Evolutionary conservation across 53 echinoderm and acorn worm species (phyloP), one percentile per base, ranked within the genome.

Genomic region (Luidia sarsii): DNA sequence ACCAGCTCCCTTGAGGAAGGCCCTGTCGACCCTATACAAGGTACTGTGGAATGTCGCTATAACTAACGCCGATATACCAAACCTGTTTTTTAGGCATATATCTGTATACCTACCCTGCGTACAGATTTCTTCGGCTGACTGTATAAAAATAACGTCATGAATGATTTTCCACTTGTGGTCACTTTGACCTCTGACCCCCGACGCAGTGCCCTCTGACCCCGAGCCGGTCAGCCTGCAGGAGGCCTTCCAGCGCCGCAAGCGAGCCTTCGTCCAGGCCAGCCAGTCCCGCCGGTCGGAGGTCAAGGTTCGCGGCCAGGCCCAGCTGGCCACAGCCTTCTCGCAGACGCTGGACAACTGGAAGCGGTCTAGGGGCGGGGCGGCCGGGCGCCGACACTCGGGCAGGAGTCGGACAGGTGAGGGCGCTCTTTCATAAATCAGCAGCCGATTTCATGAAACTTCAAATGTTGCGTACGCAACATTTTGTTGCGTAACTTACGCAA

Each of bases 341-440:
- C 69, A 81, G 79, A 94, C 88, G 1, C 55, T 94, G 36, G 83
- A 90, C 48, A 83, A 87, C 67, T 89, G 90, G 90, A 87, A 93
- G 80, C 83, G 48, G 71, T 87, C 89, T 0, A 51, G 57, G 8
- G 77, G 60, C 3, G 57, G 57, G 57, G n/a, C n/a, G 41, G 41
- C 41, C 6, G 61, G 45, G 45, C 19, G 23, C 3, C 74, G 46
- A 45, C 59, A 61, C 41, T 30, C 77, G 2, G 25, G 23, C 7
- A 75, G 59, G 27, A 39, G 46, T 24, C 59, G 33, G 33, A 48
- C 77, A 57, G 61, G 77, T 77, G 41, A 7, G 41, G 6, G 11
- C 11, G 41, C 6, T 41, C 41, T 41, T 41, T n/a, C n/a, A n/a
- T n/a, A n/a, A n/a, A n/a, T n/a, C n/a, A n/a, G n/a, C n/a, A n/a